These are phyloP conservation scores for Osedax frankpressi DNA, from an alignment of 2,888 invertebrate species.

Conservation along the genomic window DNA sequence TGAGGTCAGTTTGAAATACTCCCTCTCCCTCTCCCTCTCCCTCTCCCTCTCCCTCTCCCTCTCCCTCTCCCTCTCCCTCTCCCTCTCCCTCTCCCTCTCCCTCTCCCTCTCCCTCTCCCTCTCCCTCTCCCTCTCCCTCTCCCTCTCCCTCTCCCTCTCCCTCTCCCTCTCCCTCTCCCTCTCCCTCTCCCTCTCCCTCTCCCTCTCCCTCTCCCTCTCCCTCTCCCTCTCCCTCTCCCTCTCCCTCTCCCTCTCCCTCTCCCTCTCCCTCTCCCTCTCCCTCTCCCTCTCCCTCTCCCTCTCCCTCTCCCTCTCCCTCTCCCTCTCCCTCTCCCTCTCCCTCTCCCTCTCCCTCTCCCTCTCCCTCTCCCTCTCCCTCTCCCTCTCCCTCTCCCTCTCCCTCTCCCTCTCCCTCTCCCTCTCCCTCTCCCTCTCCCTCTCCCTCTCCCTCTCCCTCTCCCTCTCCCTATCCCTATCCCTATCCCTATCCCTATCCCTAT, in stretches of 20 bases:
- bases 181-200: neutral
- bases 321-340: neutral
- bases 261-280: neutral
- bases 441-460: neutral
- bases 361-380: neutral
- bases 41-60: no score
- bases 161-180: neutral
- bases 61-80: no score
- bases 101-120: no score
- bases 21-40: neutral
- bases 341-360: neutral
- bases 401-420: neutral
- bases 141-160: neutral
- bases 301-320: neutral
- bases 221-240: neutral
- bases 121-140: neutral
- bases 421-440: neutral
- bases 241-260: neutral
- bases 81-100: no score
- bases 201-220: neutral
- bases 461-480: no score
- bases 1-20: constrained; percentile 38
- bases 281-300: neutral
- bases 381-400: neutral
- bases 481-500: neutral